Conservation (phyloP, 2,888 invertebrate genomes). For the Dascillus cervinus region DNA sequence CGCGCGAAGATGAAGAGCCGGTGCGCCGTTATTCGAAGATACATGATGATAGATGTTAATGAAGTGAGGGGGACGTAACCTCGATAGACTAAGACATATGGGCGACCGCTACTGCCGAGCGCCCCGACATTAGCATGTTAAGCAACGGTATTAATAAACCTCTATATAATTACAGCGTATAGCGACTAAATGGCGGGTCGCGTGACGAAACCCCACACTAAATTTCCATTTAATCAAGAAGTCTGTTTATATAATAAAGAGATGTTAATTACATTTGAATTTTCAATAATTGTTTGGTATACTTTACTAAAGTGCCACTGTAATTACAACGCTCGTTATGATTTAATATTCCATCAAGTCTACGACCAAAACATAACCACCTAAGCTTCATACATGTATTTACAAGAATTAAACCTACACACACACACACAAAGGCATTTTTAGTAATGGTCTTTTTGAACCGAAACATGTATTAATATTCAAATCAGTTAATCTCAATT, state of each 20-base stretch:
- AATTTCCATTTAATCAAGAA: constrained; percentile 17
- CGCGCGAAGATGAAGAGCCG: constrained; percentile 20
- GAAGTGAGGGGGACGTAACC: constrained; percentile 10
- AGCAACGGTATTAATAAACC: constrained; percentile 16
- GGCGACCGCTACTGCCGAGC: constrained; percentile 9
- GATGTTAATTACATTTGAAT: constrained; percentile 13
- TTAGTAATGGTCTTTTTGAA: no score
- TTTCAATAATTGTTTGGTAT: constrained; percentile 11
- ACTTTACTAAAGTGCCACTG: no score
- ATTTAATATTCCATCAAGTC: no score
- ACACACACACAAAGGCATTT: no score
- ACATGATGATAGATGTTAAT: constrained; percentile 22
- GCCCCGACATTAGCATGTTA: constrained; percentile 17
- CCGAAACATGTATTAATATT: no score
- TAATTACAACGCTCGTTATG: no score
- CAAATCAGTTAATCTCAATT: no score
- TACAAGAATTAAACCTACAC: no score
- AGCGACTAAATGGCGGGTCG: constrained; percentile 14
- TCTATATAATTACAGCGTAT: constrained; percentile 17
- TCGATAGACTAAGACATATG: constrained; percentile 12
- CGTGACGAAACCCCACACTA: constrained; percentile 14
- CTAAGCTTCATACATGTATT: no score
- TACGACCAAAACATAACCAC: no score
- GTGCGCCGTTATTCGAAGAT: constrained; percentile 17
- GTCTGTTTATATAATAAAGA: constrained; percentile 16